Conservation (phyloP, 2,797 vertebrate species). For the Lithobates pipiens region DNA sequence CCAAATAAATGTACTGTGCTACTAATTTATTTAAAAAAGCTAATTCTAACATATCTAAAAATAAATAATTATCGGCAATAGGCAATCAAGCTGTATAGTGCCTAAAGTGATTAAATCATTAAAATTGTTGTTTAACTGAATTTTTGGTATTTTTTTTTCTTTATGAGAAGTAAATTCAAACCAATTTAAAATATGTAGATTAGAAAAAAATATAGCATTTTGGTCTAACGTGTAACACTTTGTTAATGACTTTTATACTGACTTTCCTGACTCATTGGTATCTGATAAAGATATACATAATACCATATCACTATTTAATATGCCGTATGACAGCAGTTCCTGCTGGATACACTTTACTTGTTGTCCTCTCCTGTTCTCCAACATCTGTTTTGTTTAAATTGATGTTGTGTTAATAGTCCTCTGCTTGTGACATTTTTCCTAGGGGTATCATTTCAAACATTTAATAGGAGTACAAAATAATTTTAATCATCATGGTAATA, state of each 20-base stretch:
- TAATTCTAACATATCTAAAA: too few species aligned
- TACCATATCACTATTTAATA: slow-evolving; percentile 17
- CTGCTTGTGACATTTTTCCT: slow-evolving; percentile 45
- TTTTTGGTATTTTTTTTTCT: too few species aligned
- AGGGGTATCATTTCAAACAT: slow-evolving; percentile 20
- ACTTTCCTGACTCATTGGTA: slow-evolving; percentile 14
- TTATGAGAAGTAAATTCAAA: too few species aligned
- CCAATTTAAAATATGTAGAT: not conserved
- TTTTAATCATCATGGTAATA: slow-evolving; percentile 9
- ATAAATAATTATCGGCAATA: too few species aligned
- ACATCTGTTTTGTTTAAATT: slow-evolving; percentile 51
- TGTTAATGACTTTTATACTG: slow-evolving; percentile 41
- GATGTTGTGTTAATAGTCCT: slow-evolving; percentile 29
- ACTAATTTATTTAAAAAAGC: too few species aligned
- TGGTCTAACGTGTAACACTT: not conserved
- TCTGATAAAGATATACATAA: slow-evolving; percentile 23
- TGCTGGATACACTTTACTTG: slow-evolving; percentile 7
- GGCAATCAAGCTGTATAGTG: too few species aligned
- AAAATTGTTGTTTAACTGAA: too few species aligned
- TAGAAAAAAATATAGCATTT: slow-evolving; percentile 9
- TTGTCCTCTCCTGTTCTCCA: slow-evolving; percentile 27
- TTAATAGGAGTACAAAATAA: slow-evolving; percentile 25
- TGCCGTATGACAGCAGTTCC: slow-evolving; percentile 2
- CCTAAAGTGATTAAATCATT: too few species aligned
- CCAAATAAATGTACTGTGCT: too few species aligned